Evolutionary conservation across 2,888 invertebrate genomes (phyloP), one percentile per base, ranked within the genome.

Genomic region (Eretmocerus hayati): DNA sequence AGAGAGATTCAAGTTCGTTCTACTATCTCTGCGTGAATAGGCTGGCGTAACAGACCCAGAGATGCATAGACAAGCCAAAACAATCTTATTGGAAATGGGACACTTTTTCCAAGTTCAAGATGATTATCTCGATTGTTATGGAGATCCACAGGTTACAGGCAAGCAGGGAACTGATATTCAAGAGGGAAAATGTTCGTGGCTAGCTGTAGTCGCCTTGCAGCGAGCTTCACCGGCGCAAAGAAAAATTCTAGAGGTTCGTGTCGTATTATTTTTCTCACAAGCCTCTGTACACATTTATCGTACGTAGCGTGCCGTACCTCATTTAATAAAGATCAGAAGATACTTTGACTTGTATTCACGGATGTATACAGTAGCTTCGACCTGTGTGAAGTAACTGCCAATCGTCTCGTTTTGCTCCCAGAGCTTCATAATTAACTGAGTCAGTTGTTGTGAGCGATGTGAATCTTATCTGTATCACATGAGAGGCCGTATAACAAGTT

Each of bases 121-220:
- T 69, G 92, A 93, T 68, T 92, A 83, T 73, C 74, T 92, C 32
- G 94, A 95, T 69, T 91, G 90, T 66, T 97, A 87, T 69, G 95
- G 94, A 1, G 84, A 93, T 67, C 81, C 87, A 15, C 75, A 80
- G 8, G 77, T 87, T 2, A 93, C 86, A 0, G 97, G 96, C 6
- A 99, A 96, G 75, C 75, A 81, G 32, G 90, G 93, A 26, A 88
- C 85, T 0, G 96, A 97, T 66, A 95, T 99, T 59, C 81, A 87
- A 72, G 93, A 95, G 59, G 94, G 94, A 26, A 97, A 96, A 74
- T 97, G 96, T 72, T 84, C 92, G 0, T 99, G 97, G 97, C 74
- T 95, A 26, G 83, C 90, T 2, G 90, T 94, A 1, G 86, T 89
- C 1, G 94, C 94, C 9, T 74, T 94, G 53, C 87, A 91, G 69